Evolutionary conservation across 2,797 vertebrate genomes (phyloP).

Genomic region (Gouania willdenowi): DNA sequence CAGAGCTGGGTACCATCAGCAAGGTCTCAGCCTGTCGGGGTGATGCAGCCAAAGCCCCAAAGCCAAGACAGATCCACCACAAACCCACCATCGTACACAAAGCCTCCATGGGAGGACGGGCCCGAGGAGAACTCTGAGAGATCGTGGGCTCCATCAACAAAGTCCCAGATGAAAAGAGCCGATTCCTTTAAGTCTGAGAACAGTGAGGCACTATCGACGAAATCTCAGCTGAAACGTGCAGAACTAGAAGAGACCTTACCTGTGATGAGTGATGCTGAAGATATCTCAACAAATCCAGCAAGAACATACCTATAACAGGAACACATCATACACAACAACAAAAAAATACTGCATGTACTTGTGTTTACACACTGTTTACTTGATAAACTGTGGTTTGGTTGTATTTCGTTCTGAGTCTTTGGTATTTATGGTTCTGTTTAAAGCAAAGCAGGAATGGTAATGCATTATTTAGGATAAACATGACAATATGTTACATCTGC

Average conservation of each 20-base stretch:
- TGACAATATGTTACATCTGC: too few relatives aligned
- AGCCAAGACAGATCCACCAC: slow-evolving; percentile 15
- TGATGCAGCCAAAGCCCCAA: slow-evolving; percentile 17
- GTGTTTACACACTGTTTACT: background rate
- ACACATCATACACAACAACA: background rate
- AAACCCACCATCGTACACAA: slow-evolving; percentile 13
- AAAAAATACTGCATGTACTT: fast-evolving
- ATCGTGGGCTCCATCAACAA: slow-evolving; percentile 55
- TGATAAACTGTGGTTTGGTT: too few relatives aligned
- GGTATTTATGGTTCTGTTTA: too few relatives aligned
- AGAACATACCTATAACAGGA: slow-evolving; percentile 65
- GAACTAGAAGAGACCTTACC: slow-evolving; percentile 31
- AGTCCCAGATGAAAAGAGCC: slow-evolving; percentile 54
- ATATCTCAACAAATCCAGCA: slow-evolving; percentile 24
- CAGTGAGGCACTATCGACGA: slow-evolving; percentile 53
- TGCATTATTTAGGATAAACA: too few relatives aligned
- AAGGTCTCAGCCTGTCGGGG: slow-evolving; percentile 13
- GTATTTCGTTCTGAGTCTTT: too few relatives aligned
- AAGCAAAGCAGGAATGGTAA: too few relatives aligned
- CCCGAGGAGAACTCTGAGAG: slow-evolving; percentile 16
- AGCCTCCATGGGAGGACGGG: slow-evolving; percentile 13
- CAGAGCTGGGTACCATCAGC: slow-evolving; percentile 11
- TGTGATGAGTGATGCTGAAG: slow-evolving; percentile 21
- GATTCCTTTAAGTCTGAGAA: slow-evolving; percentile 40
- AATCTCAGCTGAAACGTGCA: slow-evolving; percentile 56